phyloP scores from a whole-genome alignment of 1,140 invertebrate species.

The Pseudomyrmex concolor region DNA sequence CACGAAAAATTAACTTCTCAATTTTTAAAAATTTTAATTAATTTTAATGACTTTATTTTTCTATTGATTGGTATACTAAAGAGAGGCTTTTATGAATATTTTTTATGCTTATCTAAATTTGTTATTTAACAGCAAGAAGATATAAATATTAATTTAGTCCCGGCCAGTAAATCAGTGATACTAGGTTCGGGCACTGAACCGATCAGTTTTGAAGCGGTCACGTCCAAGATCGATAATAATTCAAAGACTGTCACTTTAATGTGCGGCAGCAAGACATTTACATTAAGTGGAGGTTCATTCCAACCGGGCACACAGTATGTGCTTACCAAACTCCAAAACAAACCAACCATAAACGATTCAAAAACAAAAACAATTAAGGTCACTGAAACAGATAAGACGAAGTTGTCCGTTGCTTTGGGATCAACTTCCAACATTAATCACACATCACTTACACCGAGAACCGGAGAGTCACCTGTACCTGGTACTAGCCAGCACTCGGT shows the following conservation, averaged over 20 bases:
- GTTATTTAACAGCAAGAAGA: constrained; percentile 44
- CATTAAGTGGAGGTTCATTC: constrained; percentile 71
- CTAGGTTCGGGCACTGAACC: constrained; percentile 17
- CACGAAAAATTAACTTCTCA: background rate
- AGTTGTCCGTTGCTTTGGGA: background rate
- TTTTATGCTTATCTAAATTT: background rate
- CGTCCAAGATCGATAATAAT: constrained; percentile 12
- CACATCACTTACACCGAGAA: background rate
- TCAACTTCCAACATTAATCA: background rate
- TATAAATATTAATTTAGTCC: constrained; percentile 40
- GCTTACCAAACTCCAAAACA: constrained; percentile 75
- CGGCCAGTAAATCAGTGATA: constrained; percentile 53
- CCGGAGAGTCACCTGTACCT: constrained; percentile 13
- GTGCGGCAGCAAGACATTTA: constrained; percentile 75
- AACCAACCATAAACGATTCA: constrained; percentile 69
- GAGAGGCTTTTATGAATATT: too few species aligned
- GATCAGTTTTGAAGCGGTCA: constrained; percentile 61
- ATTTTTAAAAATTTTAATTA: background rate
- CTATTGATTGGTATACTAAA: background rate
- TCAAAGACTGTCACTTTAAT: constrained; percentile 71
- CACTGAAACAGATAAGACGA: constrained; percentile 33
- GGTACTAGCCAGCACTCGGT: constrained; percentile 65
- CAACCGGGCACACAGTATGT: constrained; percentile 73
- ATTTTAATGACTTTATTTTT: background rate
- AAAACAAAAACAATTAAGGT: constrained; percentile 40